These are phyloP conservation scores for Meandrina meandrites DNA, from an alignment of 92 coral and sea anemone genomes.

Conservation along the genomic window DNA sequence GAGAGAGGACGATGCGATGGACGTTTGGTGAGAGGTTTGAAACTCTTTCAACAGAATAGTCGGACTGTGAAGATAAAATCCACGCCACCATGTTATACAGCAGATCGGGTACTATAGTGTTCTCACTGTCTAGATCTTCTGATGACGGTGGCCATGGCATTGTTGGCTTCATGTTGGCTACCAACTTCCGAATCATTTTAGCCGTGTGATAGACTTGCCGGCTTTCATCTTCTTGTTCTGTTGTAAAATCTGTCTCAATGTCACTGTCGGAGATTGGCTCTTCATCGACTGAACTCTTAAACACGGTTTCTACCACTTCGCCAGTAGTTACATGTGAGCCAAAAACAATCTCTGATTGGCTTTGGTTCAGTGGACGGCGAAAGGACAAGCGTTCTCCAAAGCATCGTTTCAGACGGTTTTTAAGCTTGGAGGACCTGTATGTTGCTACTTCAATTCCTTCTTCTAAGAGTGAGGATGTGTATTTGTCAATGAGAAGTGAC, in stretches of 20 bases:
- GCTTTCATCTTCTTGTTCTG: conserved; percentile 37
- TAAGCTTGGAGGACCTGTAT: no score
- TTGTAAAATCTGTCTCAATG: conserved; percentile 9
- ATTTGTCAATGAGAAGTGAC: no score
- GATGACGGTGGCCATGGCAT: conserved; percentile 67
- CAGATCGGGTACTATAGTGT: conserved; percentile 58
- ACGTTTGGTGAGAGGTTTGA: conserved; percentile 43
- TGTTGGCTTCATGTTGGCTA: conserved; percentile 51
- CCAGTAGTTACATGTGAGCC: conserved; percentile 51
- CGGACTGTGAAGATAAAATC: conserved; percentile 47
- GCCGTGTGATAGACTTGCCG: no score
- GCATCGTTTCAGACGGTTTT: no score
- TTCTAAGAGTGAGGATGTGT: no score
- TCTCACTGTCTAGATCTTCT: conserved; percentile 57
- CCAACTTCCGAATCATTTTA: no score
- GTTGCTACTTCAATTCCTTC: no score
- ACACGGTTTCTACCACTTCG: conserved; percentile 32
- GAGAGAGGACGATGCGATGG: conserved; percentile 55
- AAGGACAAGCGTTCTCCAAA: conserved; percentile 54
- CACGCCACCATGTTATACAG: conserved; percentile 69
- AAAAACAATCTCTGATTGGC: conserved; percentile 53
- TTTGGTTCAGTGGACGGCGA: conserved; percentile 49
- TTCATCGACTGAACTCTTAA: conserved; percentile 39
- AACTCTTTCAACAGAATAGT: conserved; percentile 46
- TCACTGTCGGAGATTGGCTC: conserved; percentile 36